Percentiles rank a stretch among this genome's conserved stretches.
phyloP scores from a whole-genome alignment of 92 coral and sea anemone genomes.

The Muricea muricata region DNA sequence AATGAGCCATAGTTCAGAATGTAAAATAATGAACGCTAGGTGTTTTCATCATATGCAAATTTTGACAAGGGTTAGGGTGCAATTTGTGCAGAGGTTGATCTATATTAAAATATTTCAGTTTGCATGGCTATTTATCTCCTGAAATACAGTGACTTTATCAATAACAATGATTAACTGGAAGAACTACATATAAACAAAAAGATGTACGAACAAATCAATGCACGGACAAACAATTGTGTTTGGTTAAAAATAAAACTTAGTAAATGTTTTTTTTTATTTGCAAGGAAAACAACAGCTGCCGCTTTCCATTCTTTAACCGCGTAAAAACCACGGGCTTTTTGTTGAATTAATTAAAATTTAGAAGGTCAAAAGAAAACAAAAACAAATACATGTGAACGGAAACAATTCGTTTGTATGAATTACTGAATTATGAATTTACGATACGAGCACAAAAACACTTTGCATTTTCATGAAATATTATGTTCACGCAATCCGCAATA shows the following conservation, averaged over 20 bases:
- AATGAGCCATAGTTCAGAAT: background rate
- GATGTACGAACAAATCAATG: background rate
- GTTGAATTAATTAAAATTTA: slow-evolving; percentile 17
- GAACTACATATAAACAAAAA: background rate
- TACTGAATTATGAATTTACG: background rate
- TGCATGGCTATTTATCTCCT: background rate
- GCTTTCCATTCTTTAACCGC: background rate
- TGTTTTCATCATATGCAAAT: background rate
- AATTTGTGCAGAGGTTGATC: background rate
- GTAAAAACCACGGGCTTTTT: slow-evolving; percentile 3
- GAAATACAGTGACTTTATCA: background rate
- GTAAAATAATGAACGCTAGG: background rate
- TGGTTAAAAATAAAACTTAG: background rate
- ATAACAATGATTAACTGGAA: background rate
- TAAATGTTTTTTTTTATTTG: background rate
- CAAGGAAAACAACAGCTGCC: slow-evolving; percentile 6
- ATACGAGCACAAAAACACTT: background rate
- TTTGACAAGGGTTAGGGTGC: background rate
- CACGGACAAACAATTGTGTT: background rate
- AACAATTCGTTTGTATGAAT: background rate
- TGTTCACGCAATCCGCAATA: too few species aligned
- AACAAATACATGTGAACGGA: background rate
- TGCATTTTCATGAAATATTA: background rate
- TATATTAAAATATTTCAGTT: background rate
- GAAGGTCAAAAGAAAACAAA: background rate